These are phyloP conservation scores for Cardiocondyla obscurior DNA, from an alignment of 1,140 invertebrate species.

Conservation along the genomic window DNA sequence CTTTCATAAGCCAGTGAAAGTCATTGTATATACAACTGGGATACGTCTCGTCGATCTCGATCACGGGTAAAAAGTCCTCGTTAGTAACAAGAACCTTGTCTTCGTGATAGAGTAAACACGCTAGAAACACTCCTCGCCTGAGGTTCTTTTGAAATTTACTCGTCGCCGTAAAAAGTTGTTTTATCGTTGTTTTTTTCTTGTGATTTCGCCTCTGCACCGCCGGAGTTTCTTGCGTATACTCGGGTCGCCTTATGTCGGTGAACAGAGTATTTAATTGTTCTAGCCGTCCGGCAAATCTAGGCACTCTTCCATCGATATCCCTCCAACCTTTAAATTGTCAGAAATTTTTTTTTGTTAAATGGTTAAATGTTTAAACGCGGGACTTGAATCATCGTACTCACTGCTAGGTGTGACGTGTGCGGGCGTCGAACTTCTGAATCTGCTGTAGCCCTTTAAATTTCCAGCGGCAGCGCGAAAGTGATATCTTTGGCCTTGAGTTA, in stretches of 20 bases:
- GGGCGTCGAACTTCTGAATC: slow-evolving; percentile 90
- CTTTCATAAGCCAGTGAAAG: slow-evolving; percentile 99
- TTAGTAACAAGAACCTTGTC: slow-evolving; percentile 97
- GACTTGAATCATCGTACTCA: slow-evolving; percentile 83
- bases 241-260: slow-evolving; percentile 87
- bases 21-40: slow-evolving; percentile 95
- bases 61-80: slow-evolving; percentile 97
- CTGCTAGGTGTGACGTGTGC: slow-evolving; percentile 94
- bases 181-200: slow-evolving; percentile 95
- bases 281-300: slow-evolving; percentile 88
- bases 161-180: slow-evolving; percentile 96
- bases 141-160: slow-evolving; percentile 98
- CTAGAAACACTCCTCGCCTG: slow-evolving; percentile 95
- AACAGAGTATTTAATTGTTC: slow-evolving; percentile 91
- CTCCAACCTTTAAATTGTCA: slow-evolving; percentile 88
- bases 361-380: not conserved
- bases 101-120: slow-evolving; percentile 96
- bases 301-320: slow-evolving; percentile 89
- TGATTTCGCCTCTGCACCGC: slow-evolving; percentile 87
- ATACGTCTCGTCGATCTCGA: slow-evolving; percentile 98
- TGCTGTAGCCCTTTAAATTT: slow-evolving; percentile 96
- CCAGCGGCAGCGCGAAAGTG: slow-evolving; percentile 94
- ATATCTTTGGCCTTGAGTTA: slow-evolving; percentile 93
- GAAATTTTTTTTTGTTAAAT: not conserved
- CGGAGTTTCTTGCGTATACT: slow-evolving; percentile 86